Evolutionary conservation across 35 echinoderm and acorn worm genomes (phyloP).

Genomic region (Hemicentrotus pulcherrimus): DNA sequence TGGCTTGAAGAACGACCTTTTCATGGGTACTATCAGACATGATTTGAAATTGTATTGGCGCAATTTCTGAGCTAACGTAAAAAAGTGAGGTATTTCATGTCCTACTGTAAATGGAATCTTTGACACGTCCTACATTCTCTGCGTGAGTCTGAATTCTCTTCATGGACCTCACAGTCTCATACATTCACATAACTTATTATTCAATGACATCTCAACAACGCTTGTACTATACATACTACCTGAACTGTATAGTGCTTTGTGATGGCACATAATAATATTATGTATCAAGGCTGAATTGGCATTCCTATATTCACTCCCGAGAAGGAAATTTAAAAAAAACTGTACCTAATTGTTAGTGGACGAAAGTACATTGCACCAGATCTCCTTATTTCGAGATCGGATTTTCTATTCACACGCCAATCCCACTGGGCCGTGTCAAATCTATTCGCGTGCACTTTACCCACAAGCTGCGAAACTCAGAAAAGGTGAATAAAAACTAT

Average conservation of each 20-base stretch:
- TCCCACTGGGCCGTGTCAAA: not conserved
- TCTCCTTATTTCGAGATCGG: not conserved
- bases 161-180: not conserved
- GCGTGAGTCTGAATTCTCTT: not conserved
- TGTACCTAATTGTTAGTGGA: not conserved
- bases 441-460: slow-evolving; percentile 1
- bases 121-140: not conserved
- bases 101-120: not conserved
- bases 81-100: not conserved
- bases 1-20: not conserved
- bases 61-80: not conserved
- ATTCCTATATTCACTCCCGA: not conserved
- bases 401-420: not conserved
- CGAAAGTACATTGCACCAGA: slow-evolving; percentile 5
- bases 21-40: no score
- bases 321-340: not conserved
- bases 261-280: not conserved
- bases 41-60: no score
- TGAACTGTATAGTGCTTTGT: not conserved
- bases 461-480: not conserved
- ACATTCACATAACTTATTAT: not conserved
- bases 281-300: not conserved
- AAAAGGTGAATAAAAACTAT: not conserved
- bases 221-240: not conserved
- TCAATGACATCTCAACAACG: not conserved